These are phyloP conservation scores for Tetramorium alpestre DNA, from an alignment of 1,140 invertebrate species.

Conservation along the genomic window DNA sequence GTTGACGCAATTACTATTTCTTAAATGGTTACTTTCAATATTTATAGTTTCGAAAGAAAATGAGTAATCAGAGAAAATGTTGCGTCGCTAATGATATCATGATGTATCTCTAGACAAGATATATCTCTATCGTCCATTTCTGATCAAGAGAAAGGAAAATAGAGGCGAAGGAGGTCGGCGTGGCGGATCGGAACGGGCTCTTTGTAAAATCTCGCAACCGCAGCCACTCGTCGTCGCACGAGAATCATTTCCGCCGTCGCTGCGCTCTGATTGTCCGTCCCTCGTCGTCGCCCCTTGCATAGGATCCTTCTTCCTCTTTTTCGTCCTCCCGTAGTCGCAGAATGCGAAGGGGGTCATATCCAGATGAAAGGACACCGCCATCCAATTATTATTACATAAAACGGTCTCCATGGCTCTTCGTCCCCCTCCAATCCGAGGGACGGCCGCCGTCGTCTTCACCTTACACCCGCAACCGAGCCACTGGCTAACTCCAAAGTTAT, in stretches of 20 bases:
- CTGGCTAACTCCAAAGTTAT: slow-evolving; percentile 83
- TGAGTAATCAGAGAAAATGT: not conserved
- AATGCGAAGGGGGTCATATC: slow-evolving; percentile 29
- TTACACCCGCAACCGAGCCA: slow-evolving; percentile 78
- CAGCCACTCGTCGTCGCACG: slow-evolving; percentile 44
- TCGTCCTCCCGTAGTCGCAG: slow-evolving; percentile 46
- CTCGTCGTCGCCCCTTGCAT: slow-evolving; percentile 3
- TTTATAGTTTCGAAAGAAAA: not conserved
- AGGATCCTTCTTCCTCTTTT: slow-evolving; percentile 56
- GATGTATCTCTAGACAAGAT: not conserved
- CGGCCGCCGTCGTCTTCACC: slow-evolving; percentile 74
- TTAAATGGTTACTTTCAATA: not conserved
- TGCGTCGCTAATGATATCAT: not conserved
- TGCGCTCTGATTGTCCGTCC: slow-evolving; percentile 57
- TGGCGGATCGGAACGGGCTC: not conserved
- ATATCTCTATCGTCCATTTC: not conserved
- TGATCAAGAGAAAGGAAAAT: slow-evolving; percentile 11
- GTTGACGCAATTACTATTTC: not conserved
- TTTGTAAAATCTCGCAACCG: slow-evolving; percentile 63
- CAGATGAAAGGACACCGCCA: slow-evolving; percentile 83
- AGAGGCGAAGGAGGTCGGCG: not conserved
- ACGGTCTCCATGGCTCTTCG: slow-evolving; percentile 76
- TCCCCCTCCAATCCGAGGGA: slow-evolving; percentile 57
- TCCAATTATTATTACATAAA: slow-evolving; percentile 85
- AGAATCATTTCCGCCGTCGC: slow-evolving; percentile 68